phyloP scores from a whole-genome alignment of 2,888 invertebrate genomes.

The Sesia apiformis region DNA sequence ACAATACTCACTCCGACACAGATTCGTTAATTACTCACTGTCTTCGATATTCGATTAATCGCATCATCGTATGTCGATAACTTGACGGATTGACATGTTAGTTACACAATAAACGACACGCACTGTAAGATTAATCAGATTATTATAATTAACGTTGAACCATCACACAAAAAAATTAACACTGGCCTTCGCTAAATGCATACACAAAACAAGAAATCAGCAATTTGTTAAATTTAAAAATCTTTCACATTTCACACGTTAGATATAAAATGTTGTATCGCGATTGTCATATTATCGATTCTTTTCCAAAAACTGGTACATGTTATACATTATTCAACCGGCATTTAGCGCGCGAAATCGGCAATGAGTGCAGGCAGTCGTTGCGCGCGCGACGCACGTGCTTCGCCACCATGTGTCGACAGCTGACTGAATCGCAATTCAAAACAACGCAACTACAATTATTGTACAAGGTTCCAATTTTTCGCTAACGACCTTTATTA shows the following conservation, averaged over 20 bases:
- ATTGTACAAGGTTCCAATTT: slow-evolving; percentile 43
- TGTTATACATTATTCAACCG: neutral
- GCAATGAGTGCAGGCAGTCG: slow-evolving; percentile 20
- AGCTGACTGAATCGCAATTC: slow-evolving; percentile 72
- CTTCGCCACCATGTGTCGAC: slow-evolving; percentile 58
- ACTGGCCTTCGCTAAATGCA: neutral
- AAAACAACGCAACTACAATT: slow-evolving; percentile 56
- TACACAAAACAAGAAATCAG: neutral
- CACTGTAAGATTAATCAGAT: too few species aligned
- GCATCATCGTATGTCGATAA: too few species aligned
- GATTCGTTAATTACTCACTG: too few species aligned
- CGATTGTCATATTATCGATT: too few species aligned
- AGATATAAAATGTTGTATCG: too few species aligned
- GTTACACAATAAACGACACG: too few species aligned
- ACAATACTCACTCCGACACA: too few species aligned
- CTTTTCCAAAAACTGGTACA: too few species aligned
- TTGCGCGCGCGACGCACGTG: slow-evolving; percentile 68
- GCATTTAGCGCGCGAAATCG: slow-evolving; percentile 36
- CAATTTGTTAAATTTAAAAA: neutral
- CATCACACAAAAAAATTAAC: neutral
- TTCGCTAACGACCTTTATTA: slow-evolving; percentile 44
- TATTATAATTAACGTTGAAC: neutral
- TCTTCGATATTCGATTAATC: too few species aligned
- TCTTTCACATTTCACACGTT: too few species aligned
- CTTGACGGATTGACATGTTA: too few species aligned